These are phyloP conservation scores for Parambassis ranga DNA, from an alignment of 2,797 vertebrate genomes.

Conservation along the genomic window DNA sequence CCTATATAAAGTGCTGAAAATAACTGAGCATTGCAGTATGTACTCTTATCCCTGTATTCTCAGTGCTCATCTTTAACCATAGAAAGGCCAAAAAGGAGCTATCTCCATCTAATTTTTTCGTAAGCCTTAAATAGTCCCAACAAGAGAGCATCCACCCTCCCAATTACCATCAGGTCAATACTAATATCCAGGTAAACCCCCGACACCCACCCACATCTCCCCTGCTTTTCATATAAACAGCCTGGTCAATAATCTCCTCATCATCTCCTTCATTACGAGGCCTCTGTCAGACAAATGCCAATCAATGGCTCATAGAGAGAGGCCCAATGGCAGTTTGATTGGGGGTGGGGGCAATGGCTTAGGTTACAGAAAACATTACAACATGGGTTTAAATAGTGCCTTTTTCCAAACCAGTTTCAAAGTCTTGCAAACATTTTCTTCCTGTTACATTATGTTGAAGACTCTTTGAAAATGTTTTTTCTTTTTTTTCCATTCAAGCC, in stretches of 20 bases:
- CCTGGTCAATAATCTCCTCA: constrained; percentile 65
- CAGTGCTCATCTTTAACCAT: constrained; percentile 1
- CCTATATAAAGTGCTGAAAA: constrained; percentile 1
- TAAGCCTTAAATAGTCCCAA: constrained; percentile 40
- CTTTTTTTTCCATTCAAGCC: too few species aligned
- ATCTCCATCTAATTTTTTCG: constrained; percentile 43
- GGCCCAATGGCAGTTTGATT: constrained; percentile 43
- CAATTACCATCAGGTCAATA: constrained; percentile 65
- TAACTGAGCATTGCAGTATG: background rate
- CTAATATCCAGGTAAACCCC: constrained; percentile 68
- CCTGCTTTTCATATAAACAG: constrained; percentile 60
- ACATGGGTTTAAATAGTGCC: too few species aligned
- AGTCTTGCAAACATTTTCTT: too few species aligned
- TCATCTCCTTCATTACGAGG: constrained; percentile 66
- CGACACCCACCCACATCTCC: constrained; percentile 47
- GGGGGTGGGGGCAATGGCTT: constrained; percentile 39
- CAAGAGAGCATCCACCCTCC: constrained; percentile 29
- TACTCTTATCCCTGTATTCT: background rate
- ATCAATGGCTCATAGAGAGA: constrained; percentile 56
- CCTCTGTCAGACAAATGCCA: constrained; percentile 61
- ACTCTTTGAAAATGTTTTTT: too few species aligned
- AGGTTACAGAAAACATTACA: too few species aligned
- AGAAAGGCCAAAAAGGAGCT: constrained; percentile 6
- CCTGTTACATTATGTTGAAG: too few species aligned
- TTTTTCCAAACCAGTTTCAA: too few species aligned